phyloP scores from a whole-genome alignment of 2,113 vertebrate species.

The Andinoacara biseriatus region DNA sequence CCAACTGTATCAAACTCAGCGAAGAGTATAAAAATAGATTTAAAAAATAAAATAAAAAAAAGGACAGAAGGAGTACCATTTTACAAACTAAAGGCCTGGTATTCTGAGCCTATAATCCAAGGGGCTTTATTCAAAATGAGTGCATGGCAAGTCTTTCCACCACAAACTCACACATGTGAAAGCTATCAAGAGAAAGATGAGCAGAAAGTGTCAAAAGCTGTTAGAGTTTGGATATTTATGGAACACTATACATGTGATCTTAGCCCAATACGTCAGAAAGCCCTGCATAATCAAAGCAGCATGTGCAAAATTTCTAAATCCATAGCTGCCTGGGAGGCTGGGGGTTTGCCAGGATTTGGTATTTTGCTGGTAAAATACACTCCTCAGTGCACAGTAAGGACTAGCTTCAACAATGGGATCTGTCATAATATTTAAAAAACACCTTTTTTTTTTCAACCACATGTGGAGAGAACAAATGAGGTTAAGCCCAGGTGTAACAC shows the following conservation, averaged over 20 bases:
- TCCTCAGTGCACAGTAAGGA: constrained; percentile 44
- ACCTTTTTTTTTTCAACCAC: neutral
- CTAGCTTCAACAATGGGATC: constrained; percentile 47
- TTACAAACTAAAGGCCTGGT: constrained; percentile 34
- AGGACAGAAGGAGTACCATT: constrained; percentile 1
- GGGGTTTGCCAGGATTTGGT: constrained; percentile 33
- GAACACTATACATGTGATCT: constrained; percentile 69
- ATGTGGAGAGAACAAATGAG: constrained; percentile 3
- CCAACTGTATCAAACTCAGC: constrained; percentile 29
- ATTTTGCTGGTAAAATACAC: constrained; percentile 54
- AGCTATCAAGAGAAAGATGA: constrained; percentile 76
- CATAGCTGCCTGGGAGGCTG: constrained; percentile 20
- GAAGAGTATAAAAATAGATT: constrained; percentile 21
- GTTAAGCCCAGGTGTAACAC: neutral
- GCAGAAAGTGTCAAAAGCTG: constrained; percentile 74
- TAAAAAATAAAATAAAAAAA: no score
- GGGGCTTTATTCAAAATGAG: constrained; percentile 37
- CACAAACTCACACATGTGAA: constrained; percentile 73
- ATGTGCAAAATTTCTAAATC: constrained; percentile 59
- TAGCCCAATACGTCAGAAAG: constrained; percentile 56
- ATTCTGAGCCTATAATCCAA: constrained; percentile 43
- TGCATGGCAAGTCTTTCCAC: constrained; percentile 53
- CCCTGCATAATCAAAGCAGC: constrained; percentile 65
- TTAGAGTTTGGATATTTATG: constrained; percentile 71
- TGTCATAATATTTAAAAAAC: constrained; percentile 35